These are phyloP conservation scores for Mylabris phalerata DNA, from an alignment of 1,140 invertebrate species.

Conservation along the genomic window DNA sequence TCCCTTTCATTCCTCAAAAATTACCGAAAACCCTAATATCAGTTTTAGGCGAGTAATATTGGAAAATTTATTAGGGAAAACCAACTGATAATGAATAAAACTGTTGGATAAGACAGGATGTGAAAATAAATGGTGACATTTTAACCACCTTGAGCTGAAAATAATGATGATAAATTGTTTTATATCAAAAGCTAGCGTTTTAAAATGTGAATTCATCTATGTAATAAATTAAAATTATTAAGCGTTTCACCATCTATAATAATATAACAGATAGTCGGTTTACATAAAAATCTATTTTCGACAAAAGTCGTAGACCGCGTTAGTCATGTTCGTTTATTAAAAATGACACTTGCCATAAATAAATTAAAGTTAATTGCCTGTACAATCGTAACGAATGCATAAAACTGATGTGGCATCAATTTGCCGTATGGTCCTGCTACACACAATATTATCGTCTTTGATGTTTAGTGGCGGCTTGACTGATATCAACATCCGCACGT, in stretches of 20 bases:
- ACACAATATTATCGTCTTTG: slow-evolving; percentile 23
- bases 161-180: slow-evolving; percentile 13
- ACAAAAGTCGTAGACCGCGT: slow-evolving; percentile 6
- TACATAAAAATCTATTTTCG: slow-evolving; percentile 16
- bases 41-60: too few relatives aligned
- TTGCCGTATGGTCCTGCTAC: slow-evolving; percentile 26
- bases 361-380: slow-evolving; percentile 27
- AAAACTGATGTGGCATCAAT: slow-evolving; percentile 28
- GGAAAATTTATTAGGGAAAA: too few relatives aligned
- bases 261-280: slow-evolving; percentile 3
- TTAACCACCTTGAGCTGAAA: slow-evolving; percentile 12
- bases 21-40: too few relatives aligned
- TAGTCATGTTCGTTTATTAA: slow-evolving; percentile 22
- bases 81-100: too few relatives aligned
- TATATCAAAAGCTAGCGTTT: slow-evolving; percentile 6
- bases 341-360: slow-evolving; percentile 26
- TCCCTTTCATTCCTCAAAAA: too few relatives aligned
- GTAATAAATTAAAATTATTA: slow-evolving; percentile 16
- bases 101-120: too few relatives aligned
- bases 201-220: slow-evolving; percentile 6
- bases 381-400: slow-evolving; percentile 23
- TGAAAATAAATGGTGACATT: slow-evolving; percentile 10
- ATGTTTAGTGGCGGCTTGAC: slow-evolving; percentile 26
- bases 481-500: slow-evolving; percentile 37
- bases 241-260: slow-evolving; percentile 7